These are phyloP conservation scores for Tylochromis polylepis DNA, from an alignment of 2,113 vertebrate genomes.

Conservation along the genomic window DNA sequence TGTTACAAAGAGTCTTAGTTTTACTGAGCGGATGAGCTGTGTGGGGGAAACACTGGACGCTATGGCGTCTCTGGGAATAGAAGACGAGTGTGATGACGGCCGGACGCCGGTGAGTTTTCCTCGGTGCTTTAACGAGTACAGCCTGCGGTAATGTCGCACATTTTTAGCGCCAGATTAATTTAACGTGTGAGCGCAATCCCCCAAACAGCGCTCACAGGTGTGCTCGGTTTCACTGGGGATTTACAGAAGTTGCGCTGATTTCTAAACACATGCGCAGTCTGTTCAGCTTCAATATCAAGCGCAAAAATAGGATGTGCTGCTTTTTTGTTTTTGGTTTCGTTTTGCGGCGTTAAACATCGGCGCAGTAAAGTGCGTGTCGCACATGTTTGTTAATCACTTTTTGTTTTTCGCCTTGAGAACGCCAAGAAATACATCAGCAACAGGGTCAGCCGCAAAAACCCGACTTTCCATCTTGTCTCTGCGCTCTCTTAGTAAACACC, in stretches of 20 bases:
- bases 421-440: no score
- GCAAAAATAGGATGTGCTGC: background rate
- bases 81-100: slow-evolving; percentile 39
- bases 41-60: background rate
- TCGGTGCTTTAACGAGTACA: background rate
- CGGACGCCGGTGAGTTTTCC: slow-evolving; percentile 55
- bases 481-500: background rate
- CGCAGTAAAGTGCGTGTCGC: background rate
- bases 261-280: background rate
- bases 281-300: background rate
- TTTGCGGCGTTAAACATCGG: background rate
- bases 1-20: background rate
- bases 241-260: background rate
- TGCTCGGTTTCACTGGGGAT: background rate
- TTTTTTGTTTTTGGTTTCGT: background rate
- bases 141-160: background rate
- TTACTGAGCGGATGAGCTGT: background rate
- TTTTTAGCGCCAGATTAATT: background rate
- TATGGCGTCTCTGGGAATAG: slow-evolving; percentile 51
- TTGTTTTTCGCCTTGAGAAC: background rate
- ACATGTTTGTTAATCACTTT: background rate
- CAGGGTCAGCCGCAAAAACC: background rate
- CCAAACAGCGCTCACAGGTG: background rate
- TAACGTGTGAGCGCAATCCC: rapidly evolving
- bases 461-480: rapidly evolving